These are phyloP conservation scores for Dasyprocta punctata DNA, from an alignment of 2,113 vertebrate species.

Conservation along the genomic window DNA sequence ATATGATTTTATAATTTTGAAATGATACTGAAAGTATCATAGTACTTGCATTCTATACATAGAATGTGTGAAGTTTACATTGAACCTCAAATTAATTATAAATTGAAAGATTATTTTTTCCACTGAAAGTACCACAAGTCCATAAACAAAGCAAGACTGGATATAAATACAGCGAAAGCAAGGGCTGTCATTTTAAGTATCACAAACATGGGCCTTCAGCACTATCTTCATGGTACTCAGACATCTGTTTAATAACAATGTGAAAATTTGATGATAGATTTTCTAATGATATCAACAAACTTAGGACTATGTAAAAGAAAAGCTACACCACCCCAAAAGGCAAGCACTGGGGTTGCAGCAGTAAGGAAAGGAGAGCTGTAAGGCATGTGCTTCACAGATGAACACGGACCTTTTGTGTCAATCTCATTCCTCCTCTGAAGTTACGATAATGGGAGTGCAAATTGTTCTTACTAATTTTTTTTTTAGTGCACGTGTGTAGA, in stretches of 20 bases:
- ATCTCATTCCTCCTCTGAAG: not conserved
- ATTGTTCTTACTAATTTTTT: not conserved
- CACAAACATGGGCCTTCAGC: not conserved
- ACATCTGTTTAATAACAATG: constrained; percentile 77
- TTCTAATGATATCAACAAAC: not conserved
- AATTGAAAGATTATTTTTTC: not conserved
- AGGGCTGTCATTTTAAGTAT: constrained; percentile 34
- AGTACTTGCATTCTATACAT: not conserved
- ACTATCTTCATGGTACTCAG: constrained; percentile 64
- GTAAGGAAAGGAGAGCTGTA: not conserved
- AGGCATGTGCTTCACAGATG: not conserved
- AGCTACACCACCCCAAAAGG: not conserved
- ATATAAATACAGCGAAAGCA: constrained; percentile 40
- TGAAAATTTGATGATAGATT: constrained; percentile 51
- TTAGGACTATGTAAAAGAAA: not conserved
- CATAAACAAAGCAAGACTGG: not conserved
- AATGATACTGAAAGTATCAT: not conserved
- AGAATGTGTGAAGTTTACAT: not conserved
- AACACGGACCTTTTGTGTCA: not conserved
- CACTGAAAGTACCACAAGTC: not conserved
- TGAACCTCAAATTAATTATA: not conserved
- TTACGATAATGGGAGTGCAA: not conserved
- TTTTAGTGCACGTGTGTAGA: not conserved
- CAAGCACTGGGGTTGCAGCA: not conserved
- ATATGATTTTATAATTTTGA: not conserved